Evolutionary conservation across 2,888 invertebrate species (phyloP).

Genomic region (Charanyca ferruginea): DNA sequence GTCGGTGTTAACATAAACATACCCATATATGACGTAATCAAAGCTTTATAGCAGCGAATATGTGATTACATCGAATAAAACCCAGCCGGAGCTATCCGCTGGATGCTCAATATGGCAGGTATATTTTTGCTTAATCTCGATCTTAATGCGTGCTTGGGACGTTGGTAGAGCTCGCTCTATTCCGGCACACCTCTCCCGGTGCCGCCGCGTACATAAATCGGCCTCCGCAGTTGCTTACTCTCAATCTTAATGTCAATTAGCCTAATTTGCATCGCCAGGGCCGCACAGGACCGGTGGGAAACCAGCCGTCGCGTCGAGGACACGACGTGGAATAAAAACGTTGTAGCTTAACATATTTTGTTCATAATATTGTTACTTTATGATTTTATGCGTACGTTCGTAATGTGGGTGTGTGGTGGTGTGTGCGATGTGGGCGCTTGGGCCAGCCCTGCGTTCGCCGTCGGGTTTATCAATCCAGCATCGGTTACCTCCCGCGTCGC

Average conservation of each 20-base stretch:
- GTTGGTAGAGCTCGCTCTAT: constrained; percentile 58
- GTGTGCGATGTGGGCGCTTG: constrained; percentile 45
- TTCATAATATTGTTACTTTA: constrained; percentile 56
- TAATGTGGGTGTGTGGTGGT: constrained; percentile 46
- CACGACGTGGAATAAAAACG: constrained; percentile 47
- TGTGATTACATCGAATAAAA: constrained; percentile 62
- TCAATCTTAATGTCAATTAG: constrained; percentile 73
- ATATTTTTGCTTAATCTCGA: constrained; percentile 65
- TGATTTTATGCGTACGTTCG: constrained; percentile 44
- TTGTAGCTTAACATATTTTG: constrained; percentile 34
- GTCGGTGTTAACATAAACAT: constrained; percentile 51
- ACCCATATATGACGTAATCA: constrained; percentile 61
- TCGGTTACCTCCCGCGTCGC: constrained; percentile 80
- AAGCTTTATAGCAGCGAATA: constrained; percentile 56
- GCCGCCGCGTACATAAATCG: constrained; percentile 62
- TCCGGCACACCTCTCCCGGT: constrained; percentile 58
- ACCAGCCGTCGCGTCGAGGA: constrained; percentile 31
- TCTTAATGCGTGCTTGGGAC: constrained; percentile 61
- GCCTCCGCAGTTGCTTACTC: constrained; percentile 58
- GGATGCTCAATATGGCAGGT: constrained; percentile 61
- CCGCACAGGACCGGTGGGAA: constrained; percentile 49
- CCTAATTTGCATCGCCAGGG: constrained; percentile 69
- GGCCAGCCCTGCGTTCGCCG: constrained; percentile 57
- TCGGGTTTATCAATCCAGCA: constrained; percentile 67
- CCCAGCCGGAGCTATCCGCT: constrained; percentile 55